phyloP scores from a whole-genome alignment of 2,113 vertebrate genomes.

The Cheilinus undulatus region DNA sequence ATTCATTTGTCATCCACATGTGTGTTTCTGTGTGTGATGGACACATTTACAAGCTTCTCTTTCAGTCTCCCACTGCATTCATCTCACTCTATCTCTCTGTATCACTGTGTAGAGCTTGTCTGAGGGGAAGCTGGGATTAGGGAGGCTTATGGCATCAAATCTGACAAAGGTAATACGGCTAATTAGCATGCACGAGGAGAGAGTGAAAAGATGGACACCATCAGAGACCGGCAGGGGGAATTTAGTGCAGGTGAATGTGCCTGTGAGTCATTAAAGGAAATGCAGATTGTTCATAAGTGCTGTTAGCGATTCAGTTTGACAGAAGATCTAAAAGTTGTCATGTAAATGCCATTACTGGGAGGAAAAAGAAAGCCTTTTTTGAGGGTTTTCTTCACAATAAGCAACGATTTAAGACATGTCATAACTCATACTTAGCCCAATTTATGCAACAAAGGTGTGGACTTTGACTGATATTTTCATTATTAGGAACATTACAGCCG shows the following conservation, averaged over 20 bases:
- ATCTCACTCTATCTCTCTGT: slow-evolving; percentile 19
- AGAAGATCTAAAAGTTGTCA: background rate
- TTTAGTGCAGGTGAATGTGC: slow-evolving; percentile 14
- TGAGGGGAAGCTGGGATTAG: slow-evolving; percentile 57
- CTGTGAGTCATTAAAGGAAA: slow-evolving; percentile 30
- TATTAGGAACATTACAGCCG: slow-evolving; percentile 67
- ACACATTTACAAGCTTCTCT: slow-evolving; percentile 39
- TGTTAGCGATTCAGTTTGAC: slow-evolving; percentile 2
- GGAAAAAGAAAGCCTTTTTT: background rate
- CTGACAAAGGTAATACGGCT: slow-evolving; percentile 64
- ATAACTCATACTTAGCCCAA: slow-evolving; percentile 50
- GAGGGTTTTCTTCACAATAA: slow-evolving; percentile 16
- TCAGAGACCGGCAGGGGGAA: slow-evolving; percentile 25
- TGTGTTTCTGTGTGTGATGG: background rate
- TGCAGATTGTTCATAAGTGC: background rate
- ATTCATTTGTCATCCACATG: slow-evolving; percentile 6
- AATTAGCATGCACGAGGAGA: slow-evolving; percentile 59
- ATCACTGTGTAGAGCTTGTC: slow-evolving; percentile 55
- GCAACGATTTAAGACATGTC: slow-evolving; percentile 20
- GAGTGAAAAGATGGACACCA: slow-evolving; percentile 40
- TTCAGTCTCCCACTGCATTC: slow-evolving; percentile 16
- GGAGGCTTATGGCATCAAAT: slow-evolving; percentile 58
- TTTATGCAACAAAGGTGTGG: slow-evolving; percentile 45
- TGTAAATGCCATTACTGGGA: slow-evolving; percentile 1
- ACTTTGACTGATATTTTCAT: slow-evolving; percentile 79